Conservation (phyloP, 2,888 invertebrate genomes). For the Scaptomyza polygonia region DNA sequence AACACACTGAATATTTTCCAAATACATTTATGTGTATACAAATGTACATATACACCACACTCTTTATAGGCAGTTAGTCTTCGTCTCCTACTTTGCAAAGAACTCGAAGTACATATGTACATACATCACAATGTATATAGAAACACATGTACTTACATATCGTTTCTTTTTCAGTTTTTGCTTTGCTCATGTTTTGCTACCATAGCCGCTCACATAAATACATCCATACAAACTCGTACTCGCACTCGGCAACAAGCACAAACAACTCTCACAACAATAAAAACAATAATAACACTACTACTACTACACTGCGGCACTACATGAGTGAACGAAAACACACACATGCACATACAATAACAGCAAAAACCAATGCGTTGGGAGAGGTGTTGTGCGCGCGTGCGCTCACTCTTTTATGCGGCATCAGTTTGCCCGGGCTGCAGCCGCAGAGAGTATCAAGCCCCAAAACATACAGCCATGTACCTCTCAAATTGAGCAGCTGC, state of each 20-base stretch:
- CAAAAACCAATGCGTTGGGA: constrained; percentile 52
- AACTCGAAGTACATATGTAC: constrained; percentile 22
- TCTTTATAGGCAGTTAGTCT: constrained; percentile 43
- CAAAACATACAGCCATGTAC: background rate
- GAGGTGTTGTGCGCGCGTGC: constrained; percentile 54
- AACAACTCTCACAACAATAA: constrained; percentile 70
- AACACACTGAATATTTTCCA: constrained; percentile 52
- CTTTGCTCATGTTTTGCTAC: constrained; percentile 77
- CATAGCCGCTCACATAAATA: constrained; percentile 47
- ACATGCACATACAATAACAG: constrained; percentile 23
- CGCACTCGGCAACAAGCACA: constrained; percentile 74
- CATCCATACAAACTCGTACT: constrained; percentile 35
- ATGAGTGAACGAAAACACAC: constrained; percentile 65
- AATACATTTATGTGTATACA: constrained; percentile 34
- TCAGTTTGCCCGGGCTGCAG: constrained; percentile 56
- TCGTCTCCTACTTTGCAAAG: constrained; percentile 48
- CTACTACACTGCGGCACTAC: constrained; percentile 74
- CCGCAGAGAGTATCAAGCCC: constrained; percentile 16
- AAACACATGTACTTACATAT: constrained; percentile 47
- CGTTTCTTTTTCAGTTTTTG: constrained; percentile 67
- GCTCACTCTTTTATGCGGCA: constrained; percentile 54
- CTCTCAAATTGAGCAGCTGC: constrained; percentile 51
- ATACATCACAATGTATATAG: constrained; percentile 13
- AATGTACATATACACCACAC: constrained; percentile 23
- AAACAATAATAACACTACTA: constrained; percentile 76